Conservation (phyloP, 1,140 invertebrate genomes). For the Schlechtendalia chinensis region DNA sequence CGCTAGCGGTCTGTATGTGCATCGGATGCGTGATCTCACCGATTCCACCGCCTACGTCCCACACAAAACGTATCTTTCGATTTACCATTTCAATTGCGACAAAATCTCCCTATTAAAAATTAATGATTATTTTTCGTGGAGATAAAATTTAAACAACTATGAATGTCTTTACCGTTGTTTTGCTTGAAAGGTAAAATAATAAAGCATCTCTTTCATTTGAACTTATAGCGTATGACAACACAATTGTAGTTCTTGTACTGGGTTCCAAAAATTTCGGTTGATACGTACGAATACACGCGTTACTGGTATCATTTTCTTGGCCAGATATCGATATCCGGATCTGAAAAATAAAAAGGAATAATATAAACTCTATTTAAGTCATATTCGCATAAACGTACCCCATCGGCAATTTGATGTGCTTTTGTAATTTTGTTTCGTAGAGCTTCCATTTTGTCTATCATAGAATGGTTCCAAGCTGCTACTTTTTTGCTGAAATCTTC, state of each 20-base stretch:
- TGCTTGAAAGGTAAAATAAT: constrained; percentile 68
- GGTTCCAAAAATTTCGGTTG: constrained; percentile 64
- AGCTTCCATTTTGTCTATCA: constrained; percentile 64
- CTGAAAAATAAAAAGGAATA: constrained; percentile 57
- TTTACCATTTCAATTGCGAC: constrained; percentile 77
- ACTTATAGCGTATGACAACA: constrained; percentile 67
- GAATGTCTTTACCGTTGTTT: constrained; percentile 58
- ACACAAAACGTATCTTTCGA: constrained; percentile 70
- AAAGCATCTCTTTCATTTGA: constrained; percentile 64
- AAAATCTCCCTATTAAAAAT: constrained; percentile 63
- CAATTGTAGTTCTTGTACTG: constrained; percentile 69
- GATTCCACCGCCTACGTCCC: constrained; percentile 73
- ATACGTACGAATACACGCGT: constrained; percentile 68
- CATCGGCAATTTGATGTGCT: constrained; percentile 76
- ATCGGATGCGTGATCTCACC: constrained; percentile 65
- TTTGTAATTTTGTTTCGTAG: constrained; percentile 72
- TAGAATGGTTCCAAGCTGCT: constrained; percentile 63
- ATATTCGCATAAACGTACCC: constrained; percentile 60
- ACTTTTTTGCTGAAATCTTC: constrained; percentile 62
- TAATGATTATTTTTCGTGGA: background rate
- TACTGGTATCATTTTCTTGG: constrained; percentile 47
- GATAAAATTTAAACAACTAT: background rate
- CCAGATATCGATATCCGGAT: constrained; percentile 74
- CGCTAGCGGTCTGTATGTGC: constrained; percentile 57
- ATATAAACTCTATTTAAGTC: background rate